Percentiles rank a stretch among this genome's conserved stretches.
These are phyloP conservation scores for Coboldia fuscipes DNA, from an alignment of 1,140 invertebrate genomes.

Conservation along the genomic window DNA sequence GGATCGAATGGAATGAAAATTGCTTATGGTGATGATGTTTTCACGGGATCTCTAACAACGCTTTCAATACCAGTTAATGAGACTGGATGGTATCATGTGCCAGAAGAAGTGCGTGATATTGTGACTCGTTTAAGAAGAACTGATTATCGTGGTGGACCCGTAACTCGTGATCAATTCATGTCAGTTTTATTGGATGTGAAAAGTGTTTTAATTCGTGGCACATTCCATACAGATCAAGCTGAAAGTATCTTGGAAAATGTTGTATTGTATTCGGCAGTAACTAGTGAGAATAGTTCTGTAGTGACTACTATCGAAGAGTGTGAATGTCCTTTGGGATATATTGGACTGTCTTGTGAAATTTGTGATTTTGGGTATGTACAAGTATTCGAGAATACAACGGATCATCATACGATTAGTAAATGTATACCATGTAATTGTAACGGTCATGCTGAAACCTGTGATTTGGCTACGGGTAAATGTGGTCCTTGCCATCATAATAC, in stretches of 20 bases:
- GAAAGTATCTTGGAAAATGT: conserved; percentile 37
- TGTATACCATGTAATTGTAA: conserved; percentile 82
- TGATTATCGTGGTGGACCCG: conserved; percentile 36
- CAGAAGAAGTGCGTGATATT: conserved; percentile 33
- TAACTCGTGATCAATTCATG: conserved; percentile 60
- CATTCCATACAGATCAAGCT: conserved; percentile 85
- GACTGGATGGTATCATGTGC: conserved; percentile 50
- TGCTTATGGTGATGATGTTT: conserved; percentile 38
- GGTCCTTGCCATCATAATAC: conserved; percentile 44
- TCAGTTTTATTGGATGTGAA: conserved; percentile 60
- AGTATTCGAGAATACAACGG: conserved; percentile 33
- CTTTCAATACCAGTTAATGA: conserved; percentile 45
- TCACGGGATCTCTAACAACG: conserved; percentile 17
- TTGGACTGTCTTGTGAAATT: conserved; percentile 62
- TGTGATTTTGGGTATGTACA: conserved; percentile 72
- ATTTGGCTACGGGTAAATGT: conserved; percentile 56
- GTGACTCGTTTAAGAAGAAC: conserved; percentile 27
- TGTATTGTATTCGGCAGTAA: conserved; percentile 16
- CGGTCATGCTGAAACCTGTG: conserved; percentile 65
- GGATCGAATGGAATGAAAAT: conserved; percentile 48
- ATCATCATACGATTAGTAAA: conserved; percentile 27
- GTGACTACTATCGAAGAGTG: conserved; percentile 34
- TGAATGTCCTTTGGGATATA: conserved; percentile 37
- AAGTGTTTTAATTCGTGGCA: conserved; percentile 64
- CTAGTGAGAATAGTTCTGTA: conserved; percentile 10